Evolutionary conservation across 2,113 vertebrate genomes (phyloP).

Genomic region (Atherinomorus stipes): DNA sequence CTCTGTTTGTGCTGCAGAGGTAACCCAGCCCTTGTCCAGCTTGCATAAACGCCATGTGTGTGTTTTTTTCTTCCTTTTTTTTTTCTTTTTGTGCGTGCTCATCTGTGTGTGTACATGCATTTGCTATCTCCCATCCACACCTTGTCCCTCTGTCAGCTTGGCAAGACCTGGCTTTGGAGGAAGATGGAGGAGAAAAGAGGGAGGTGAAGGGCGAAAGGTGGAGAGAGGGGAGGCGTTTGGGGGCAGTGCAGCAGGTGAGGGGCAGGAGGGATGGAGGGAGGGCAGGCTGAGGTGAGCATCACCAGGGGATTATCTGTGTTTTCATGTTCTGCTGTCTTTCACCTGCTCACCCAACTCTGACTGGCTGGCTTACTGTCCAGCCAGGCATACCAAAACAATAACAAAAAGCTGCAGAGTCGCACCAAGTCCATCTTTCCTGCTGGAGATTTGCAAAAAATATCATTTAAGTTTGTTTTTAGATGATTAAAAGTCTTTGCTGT

Average conservation of each 20-base stretch:
- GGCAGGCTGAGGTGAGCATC: slow-evolving; percentile 68
- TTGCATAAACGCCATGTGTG: slow-evolving; percentile 70
- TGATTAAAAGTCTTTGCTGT: no score
- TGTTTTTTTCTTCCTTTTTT: no score
- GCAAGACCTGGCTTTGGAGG: slow-evolving; percentile 57
- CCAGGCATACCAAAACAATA: slow-evolving; percentile 58
- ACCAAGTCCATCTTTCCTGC: slow-evolving; percentile 35
- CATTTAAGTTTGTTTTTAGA: no score
- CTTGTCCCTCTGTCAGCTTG: slow-evolving; percentile 79
- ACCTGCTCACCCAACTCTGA: slow-evolving; percentile 79
- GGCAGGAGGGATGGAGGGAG: slow-evolving; percentile 46
- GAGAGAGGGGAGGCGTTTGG: slow-evolving; percentile 52
- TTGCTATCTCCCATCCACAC: slow-evolving; percentile 80
- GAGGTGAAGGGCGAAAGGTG: slow-evolving; percentile 53
- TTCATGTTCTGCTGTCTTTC: slow-evolving; percentile 80
- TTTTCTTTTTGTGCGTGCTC: slow-evolving; percentile 58
- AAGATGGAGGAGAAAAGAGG: slow-evolving; percentile 39
- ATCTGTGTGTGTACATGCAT: slow-evolving; percentile 55
- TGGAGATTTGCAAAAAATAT: background rate
- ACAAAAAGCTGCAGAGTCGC: slow-evolving; percentile 53
- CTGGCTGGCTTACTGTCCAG: slow-evolving; percentile 57
- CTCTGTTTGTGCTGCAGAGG: slow-evolving; percentile 46
- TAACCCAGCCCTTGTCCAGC: slow-evolving; percentile 53
- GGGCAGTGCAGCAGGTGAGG: slow-evolving; percentile 62
- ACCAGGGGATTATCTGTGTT: slow-evolving; percentile 77